These are phyloP conservation scores for Drosophila kohkoa DNA, from an alignment of 1,140 invertebrate species.

Conservation along the genomic window DNA sequence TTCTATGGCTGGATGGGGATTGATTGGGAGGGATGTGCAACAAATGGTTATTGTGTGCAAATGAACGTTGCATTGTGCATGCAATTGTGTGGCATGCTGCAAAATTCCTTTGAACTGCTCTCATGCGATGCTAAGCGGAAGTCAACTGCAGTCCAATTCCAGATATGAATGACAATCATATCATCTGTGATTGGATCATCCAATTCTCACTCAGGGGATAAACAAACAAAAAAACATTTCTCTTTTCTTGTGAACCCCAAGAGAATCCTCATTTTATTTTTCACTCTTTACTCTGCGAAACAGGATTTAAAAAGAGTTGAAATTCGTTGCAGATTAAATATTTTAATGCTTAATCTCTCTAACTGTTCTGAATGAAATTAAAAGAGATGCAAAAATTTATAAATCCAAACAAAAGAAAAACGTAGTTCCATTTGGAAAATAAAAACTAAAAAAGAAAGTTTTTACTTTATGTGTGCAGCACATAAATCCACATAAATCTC, in stretches of 20 bases:
- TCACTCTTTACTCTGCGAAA: too few relatives aligned
- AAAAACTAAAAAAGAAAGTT: constrained; percentile 5
- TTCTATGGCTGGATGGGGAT: constrained; percentile 27
- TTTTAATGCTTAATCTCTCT: not conserved
- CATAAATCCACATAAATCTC: constrained; percentile 71
- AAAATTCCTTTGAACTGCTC: constrained; percentile 14
- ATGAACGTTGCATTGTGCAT: constrained; percentile 56
- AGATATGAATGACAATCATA: constrained; percentile 28
- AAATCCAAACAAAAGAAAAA: constrained; percentile 1
- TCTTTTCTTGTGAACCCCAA: not conserved
- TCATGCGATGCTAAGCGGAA: constrained; percentile 63
- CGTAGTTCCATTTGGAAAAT: constrained; percentile 14
- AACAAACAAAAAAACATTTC: not conserved
- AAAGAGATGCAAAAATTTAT: not conserved
- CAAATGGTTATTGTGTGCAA: constrained; percentile 67
- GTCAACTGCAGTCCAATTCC: constrained; percentile 62
- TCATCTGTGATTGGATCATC: constrained; percentile 1
- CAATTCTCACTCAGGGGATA: not conserved
- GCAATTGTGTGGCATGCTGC: constrained; percentile 48
- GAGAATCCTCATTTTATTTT: too few relatives aligned
- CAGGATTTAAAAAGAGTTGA: not conserved
- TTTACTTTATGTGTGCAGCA: constrained; percentile 10
- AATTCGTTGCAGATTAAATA: not conserved
- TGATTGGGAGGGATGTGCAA: constrained; percentile 25
- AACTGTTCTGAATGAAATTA: not conserved